Percentiles rank a stretch among this genome's conserved stretches.
Conservation (phyloP, 2,113 vertebrate genomes). For the Cyanistes caeruleus region DNA sequence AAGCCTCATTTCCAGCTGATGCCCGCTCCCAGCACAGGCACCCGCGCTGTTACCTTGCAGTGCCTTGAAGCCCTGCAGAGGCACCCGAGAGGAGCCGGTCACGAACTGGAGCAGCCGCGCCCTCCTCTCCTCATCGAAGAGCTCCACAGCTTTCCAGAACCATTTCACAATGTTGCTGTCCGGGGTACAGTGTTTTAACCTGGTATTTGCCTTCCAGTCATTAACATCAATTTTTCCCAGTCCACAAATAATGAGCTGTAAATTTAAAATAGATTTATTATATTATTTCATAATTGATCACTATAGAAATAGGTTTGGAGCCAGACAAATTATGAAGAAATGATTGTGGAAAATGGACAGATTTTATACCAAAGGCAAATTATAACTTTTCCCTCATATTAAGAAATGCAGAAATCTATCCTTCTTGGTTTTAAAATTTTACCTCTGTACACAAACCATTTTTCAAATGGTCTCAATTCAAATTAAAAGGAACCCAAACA, state of each 20-base stretch:
- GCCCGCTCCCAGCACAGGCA: background rate
- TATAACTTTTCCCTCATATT: background rate
- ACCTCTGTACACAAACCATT: background rate
- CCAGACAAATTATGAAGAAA: background rate
- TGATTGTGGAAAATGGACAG: background rate
- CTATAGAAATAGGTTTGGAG: background rate
- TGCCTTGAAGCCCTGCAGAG: slow-evolving; percentile 98
- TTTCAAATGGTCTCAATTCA: background rate
- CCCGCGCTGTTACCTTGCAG: slow-evolving; percentile 83
- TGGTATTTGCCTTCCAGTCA: slow-evolving; percentile 98
- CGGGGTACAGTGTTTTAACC: slow-evolving; percentile 96
- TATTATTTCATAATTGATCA: background rate
- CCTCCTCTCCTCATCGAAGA: slow-evolving; percentile 93
- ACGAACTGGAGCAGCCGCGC: slow-evolving; percentile 96
- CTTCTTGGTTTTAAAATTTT: background rate
- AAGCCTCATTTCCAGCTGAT: background rate
- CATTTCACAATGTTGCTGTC: slow-evolving; percentile 97
- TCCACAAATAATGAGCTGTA: slow-evolving; percentile 94
- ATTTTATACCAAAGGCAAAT: background rate
- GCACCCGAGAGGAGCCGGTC: slow-evolving; percentile 94
- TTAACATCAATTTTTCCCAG: slow-evolving; percentile 97
- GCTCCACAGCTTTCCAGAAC: slow-evolving; percentile 99
- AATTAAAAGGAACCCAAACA: background rate
- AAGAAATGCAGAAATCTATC: background rate
- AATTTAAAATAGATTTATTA: background rate